Evolutionary conservation across 1,140 invertebrate species (phyloP), one percentile per base, ranked within the genome.

Genomic region (Apis laboriosa): DNA sequence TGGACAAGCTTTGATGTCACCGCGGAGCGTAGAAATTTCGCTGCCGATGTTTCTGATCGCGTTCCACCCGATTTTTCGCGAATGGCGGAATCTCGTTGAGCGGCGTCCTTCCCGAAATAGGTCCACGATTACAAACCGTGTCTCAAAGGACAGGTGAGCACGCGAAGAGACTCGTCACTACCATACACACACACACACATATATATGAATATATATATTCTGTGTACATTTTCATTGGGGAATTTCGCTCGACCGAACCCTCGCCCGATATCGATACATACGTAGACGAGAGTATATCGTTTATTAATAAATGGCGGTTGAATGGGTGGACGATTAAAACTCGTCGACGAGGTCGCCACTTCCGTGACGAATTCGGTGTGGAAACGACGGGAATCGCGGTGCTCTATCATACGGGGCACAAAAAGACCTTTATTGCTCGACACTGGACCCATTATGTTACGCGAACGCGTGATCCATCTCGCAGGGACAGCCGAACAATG

Each of bases 391-490:
- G 61, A 86, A 82, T 34, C 86, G 61, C 61, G 61, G 88, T 87
- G 92, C 92, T 93, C 90, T 82, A 90, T 94, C 92, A 93, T 92
- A 75, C 66, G 51, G 51, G 9, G 55, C 83, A 92, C 91, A 93
- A 93, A 93, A 92, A 92, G 90, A 84, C 88, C 89, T 92, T 93
- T 93, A 93, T 93, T 93, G 90, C 86, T 78, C 90, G 92, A 92
- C 92, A 91, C 78, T 90, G 90, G 85, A 79, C 75, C 89, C 90
- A 92, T 93, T 94, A 92, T 91, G 92, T 91, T 90, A 90, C 77
- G 66, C 71, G 84, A 86, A 90, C 87, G 88, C 89, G 92, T 90
- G 91, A 94, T 94, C 93, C 92, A 93, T 94, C 93, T 93, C 89
- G 64, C 66, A 78, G 70, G 83, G 89, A 93, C 93, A 90, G 91